Conservation (phyloP, 2,888 invertebrate genomes). For the Scelioninae gen. 1 region DNA sequence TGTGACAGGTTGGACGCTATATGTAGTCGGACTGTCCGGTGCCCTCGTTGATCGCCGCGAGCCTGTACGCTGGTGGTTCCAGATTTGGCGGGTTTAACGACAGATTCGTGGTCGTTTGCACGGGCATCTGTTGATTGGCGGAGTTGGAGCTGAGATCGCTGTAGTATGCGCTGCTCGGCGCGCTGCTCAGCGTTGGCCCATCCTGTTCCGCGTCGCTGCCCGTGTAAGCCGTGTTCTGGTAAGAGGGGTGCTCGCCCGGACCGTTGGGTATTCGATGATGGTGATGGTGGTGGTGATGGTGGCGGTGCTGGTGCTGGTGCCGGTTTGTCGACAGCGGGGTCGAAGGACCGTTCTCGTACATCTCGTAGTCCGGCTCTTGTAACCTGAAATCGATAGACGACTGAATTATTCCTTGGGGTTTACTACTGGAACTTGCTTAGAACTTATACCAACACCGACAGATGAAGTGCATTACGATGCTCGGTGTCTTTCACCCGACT, state of each 20-base stretch:
- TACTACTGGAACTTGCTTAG: conserved; percentile 16
- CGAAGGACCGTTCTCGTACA: conserved; percentile 83
- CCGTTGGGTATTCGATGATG: conserved; percentile 74
- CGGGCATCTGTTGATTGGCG: conserved; percentile 78
- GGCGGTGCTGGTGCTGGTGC: conserved; percentile 70
- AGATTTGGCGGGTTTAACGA: conserved; percentile 73
- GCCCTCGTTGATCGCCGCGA: conserved; percentile 82
- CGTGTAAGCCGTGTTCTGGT: conserved; percentile 89
- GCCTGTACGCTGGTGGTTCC: conserved; percentile 78
- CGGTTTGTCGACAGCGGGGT: conserved; percentile 78
- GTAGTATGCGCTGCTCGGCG: conserved; percentile 91
- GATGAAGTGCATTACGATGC: conserved; percentile 45
- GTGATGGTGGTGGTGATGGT: conserved; percentile 67
- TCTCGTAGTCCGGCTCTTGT: conserved; percentile 83
- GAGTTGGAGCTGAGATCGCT: conserved; percentile 87
- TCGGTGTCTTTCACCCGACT: conserved; percentile 1
- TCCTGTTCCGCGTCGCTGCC: conserved; percentile 85
- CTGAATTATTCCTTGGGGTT: conserved; percentile 37
- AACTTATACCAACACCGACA: conserved; percentile 5
- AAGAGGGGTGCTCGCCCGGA: conserved; percentile 85
- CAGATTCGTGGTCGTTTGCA: conserved; percentile 67
- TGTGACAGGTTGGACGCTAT: conserved; percentile 71
- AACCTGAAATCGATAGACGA: conserved; percentile 75
- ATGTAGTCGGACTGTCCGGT: conserved; percentile 83
- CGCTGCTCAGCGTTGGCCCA: conserved; percentile 85